These are phyloP conservation scores for Lepidotrigona ventralis DNA, from an alignment of 1,140 invertebrate species.

Conservation along the genomic window DNA sequence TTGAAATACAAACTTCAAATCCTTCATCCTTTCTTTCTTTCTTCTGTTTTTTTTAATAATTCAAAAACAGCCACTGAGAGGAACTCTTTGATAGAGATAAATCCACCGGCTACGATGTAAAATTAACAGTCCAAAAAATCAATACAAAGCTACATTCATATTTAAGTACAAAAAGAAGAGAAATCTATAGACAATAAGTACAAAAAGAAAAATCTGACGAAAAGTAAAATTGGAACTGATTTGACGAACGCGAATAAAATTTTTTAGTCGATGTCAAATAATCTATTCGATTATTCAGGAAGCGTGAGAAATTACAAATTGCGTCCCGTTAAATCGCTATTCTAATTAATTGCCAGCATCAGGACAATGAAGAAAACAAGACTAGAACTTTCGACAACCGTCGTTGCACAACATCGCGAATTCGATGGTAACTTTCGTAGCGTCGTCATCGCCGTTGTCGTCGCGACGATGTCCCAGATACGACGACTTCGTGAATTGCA, in stretches of 20 bases:
- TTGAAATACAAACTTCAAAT: too few relatives aligned
- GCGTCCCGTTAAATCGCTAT: not conserved
- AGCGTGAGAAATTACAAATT: not conserved
- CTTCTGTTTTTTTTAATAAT: too few relatives aligned
- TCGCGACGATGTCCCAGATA: not conserved
- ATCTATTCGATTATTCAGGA: not conserved
- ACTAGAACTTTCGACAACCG: not conserved
- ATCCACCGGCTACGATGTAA: too few relatives aligned
- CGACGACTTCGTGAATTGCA: not conserved
- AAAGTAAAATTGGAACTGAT: too few relatives aligned
- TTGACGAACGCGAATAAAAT: not conserved
- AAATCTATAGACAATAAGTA: too few relatives aligned
- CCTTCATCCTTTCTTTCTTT: too few relatives aligned
- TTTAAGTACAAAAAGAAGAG: not conserved
- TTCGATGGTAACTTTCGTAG: conserved; percentile 10
- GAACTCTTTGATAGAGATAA: too few relatives aligned
- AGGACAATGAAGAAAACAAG: conserved; percentile 15
- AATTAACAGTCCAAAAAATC: too few relatives aligned
- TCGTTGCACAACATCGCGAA: not conserved
- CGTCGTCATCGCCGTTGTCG: not conserved
- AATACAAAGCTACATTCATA: too few relatives aligned
- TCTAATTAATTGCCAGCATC: not conserved
- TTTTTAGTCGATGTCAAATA: too few relatives aligned
- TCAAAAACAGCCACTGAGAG: too few relatives aligned
- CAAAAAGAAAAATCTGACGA: too few relatives aligned